phyloP scores from a whole-genome alignment of 2,113 vertebrate genomes.

The Eira barbara region DNA sequence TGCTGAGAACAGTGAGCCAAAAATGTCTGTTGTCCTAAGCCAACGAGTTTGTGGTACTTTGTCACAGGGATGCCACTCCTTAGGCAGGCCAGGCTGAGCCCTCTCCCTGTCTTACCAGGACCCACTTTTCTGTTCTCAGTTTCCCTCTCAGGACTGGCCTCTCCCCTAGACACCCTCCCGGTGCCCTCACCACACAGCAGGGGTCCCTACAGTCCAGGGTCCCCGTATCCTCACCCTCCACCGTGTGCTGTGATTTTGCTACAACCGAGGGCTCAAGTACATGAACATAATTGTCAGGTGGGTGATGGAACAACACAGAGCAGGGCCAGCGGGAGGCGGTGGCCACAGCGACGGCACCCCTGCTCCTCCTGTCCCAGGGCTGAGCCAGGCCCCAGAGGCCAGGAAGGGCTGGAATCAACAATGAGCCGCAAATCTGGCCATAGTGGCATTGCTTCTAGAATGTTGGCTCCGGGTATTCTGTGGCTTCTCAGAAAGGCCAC shows the following conservation, averaged over 20 bases:
- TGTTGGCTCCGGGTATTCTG: fast-evolving
- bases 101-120: not conserved
- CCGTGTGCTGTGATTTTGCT: not conserved
- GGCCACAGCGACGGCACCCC: not conserved
- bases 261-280: too few relatives aligned
- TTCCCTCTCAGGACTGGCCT: not conserved
- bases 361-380: not conserved
- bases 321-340: not conserved
- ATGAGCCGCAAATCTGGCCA: not conserved
- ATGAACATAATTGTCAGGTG: not conserved
- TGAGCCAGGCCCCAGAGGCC: not conserved
- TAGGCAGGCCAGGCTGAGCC: not conserved
- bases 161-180: fast-evolving
- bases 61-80: not conserved
- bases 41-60: not conserved
- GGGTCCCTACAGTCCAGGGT: not conserved
- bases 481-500: not conserved
- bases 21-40: not conserved
- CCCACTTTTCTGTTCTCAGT: not conserved
- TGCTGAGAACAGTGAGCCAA: not conserved
- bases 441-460: not conserved
- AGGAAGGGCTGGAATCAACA: not conserved
- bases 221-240: not conserved
- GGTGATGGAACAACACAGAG: too few relatives aligned
- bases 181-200: not conserved